These are phyloP conservation scores for Toxotes chatareus DNA, from an alignment of 2,113 vertebrate species.

Conservation along the genomic window DNA sequence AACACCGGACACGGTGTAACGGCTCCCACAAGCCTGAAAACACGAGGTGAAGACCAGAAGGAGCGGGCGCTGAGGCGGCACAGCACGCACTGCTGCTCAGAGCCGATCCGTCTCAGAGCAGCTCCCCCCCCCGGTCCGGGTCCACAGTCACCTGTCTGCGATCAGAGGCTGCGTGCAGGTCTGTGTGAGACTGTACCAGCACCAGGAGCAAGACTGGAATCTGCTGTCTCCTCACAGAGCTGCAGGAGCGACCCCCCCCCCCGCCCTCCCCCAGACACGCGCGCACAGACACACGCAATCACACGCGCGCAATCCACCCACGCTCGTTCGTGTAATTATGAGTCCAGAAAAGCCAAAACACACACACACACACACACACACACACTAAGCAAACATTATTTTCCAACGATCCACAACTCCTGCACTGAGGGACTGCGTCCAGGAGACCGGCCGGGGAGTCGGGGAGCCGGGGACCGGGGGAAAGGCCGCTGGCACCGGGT, in stretches of 20 bases:
- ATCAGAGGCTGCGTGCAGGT: not conserved
- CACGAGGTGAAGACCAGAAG: not conserved
- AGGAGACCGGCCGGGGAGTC: no score
- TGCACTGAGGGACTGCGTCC: no score
- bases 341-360: slow-evolving; percentile 5
- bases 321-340: slow-evolving; percentile 72
- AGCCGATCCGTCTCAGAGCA: slow-evolving; percentile 10
- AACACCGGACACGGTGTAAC: accelerated
- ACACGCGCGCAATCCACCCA: slow-evolving; percentile 70
- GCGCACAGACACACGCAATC: not conserved
- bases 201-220: not conserved
- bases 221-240: not conserved
- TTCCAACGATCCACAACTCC: no score
- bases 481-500: slow-evolving; percentile 45
- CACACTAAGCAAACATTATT: no score
- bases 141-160: slow-evolving; percentile 24
- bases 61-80: not conserved
- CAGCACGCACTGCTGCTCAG: not conserved
- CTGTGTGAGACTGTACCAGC: not conserved
- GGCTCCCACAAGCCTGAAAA: not conserved
- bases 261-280: not conserved
- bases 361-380: no score
- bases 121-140: not conserved
- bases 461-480: no score
- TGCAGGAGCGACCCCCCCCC: not conserved